Percentiles rank a stretch among this genome's conserved stretches.
These are phyloP conservation scores for Gobio gobio DNA, from an alignment of 2,113 vertebrate genomes.

Conservation along the genomic window DNA sequence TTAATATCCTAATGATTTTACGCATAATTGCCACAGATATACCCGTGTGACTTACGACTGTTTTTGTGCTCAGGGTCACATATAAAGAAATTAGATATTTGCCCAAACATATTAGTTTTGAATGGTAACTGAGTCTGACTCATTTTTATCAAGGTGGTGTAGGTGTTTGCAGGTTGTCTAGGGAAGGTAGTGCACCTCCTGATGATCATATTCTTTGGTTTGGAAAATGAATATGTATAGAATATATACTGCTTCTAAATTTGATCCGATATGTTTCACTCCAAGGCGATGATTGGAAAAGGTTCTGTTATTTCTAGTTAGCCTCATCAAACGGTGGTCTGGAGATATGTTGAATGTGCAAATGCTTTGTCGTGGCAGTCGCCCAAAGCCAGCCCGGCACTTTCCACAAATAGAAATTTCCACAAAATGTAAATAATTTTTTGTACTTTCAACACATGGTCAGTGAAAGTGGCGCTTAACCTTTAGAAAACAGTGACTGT, in stretches of 20 bases:
- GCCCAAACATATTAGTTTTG: neutral
- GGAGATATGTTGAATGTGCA: conserved; percentile 2
- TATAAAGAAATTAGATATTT: neutral
- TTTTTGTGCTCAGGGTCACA: too few relatives aligned
- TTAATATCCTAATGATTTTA: too few relatives aligned
- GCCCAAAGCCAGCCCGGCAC: neutral
- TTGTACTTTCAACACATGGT: neutral
- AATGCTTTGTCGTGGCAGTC: conserved; percentile 3
- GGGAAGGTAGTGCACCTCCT: neutral
- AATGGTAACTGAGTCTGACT: neutral
- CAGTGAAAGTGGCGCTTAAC: neutral
- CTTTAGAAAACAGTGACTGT: neutral
- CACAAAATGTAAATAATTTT: neutral
- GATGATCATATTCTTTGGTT: conserved; percentile 45
- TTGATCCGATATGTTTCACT: conserved; percentile 20
- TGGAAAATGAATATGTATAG: conserved; percentile 17
- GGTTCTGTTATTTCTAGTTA: conserved; percentile 5
- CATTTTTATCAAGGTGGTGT: neutral
- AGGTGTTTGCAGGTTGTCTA: neutral
- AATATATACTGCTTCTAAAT: conserved; percentile 22
- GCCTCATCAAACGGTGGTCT: neutral
- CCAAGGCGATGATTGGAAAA: conserved; percentile 6
- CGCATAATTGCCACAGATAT: too few relatives aligned
- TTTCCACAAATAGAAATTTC: conserved; percentile 4
- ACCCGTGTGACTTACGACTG: too few relatives aligned